These are phyloP conservation scores for Amazona vittata DNA, from an alignment of 2,113 vertebrate species.

Conservation along the genomic window DNA sequence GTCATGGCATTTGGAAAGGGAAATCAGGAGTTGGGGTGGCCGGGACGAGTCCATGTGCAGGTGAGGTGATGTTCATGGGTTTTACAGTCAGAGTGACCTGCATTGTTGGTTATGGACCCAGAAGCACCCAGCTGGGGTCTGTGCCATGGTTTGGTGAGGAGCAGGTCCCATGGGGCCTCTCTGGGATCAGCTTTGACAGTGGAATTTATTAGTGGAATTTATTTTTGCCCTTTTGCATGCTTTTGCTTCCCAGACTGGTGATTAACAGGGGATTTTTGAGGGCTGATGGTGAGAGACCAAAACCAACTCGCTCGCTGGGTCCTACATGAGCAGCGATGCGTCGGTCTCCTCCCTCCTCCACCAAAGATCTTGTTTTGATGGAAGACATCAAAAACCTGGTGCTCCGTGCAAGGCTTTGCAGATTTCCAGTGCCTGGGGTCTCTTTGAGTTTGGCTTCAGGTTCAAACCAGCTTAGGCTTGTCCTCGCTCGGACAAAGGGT, in stretches of 20 bases:
- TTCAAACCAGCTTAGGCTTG: neutral
- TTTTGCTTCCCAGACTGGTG: neutral
- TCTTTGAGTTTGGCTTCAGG: neutral
- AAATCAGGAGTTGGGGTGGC: neutral
- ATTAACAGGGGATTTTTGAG: neutral
- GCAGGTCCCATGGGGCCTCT: neutral
- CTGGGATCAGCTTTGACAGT: neutral
- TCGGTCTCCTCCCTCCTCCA: neutral
- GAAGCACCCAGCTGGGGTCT: neutral
- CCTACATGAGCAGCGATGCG: rapidly evolving
- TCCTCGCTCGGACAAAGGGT: neutral
- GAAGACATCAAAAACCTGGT: neutral
- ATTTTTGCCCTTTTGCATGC: neutral
- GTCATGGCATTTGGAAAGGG: neutral
- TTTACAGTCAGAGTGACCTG: neutral
- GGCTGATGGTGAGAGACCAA: neutral
- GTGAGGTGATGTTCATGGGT: neutral
- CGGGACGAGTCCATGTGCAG: rapidly evolving
- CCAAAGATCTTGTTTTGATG: neutral
- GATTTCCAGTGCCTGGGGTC: neutral
- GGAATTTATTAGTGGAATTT: neutral
- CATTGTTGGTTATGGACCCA: neutral
- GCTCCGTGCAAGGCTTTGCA: neutral
- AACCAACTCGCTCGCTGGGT: neutral
- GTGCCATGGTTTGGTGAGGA: rapidly evolving